phyloP scores from a whole-genome alignment of 2,888 invertebrate species.

The Amblyjoppa fuscipennis region DNA sequence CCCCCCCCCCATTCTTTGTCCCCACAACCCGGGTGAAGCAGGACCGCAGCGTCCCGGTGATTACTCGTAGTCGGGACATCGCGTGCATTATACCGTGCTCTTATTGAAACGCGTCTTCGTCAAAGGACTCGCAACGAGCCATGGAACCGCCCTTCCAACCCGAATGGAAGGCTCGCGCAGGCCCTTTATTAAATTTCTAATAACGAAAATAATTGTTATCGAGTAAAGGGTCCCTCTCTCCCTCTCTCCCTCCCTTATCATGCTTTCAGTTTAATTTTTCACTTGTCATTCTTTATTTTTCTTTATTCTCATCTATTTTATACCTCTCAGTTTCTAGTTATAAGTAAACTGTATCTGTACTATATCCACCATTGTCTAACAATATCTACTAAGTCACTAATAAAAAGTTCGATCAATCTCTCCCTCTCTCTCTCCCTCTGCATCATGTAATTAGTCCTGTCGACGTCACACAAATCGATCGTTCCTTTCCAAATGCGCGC shows the following conservation, averaged over 20 bases:
- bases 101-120: slow-evolving; percentile 60
- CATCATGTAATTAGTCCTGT: background rate
- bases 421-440: background rate
- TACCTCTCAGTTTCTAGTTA: no score
- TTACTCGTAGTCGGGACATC: slow-evolving; percentile 31
- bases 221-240: slow-evolving; percentile 69
- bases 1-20: slow-evolving; percentile 30
- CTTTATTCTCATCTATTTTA: no score
- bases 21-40: slow-evolving; percentile 1
- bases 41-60: background rate
- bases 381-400: no score
- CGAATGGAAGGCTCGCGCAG: slow-evolving; percentile 37
- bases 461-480: slow-evolving; percentile 26
- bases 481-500: slow-evolving; percentile 25
- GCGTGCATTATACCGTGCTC: slow-evolving; percentile 58
- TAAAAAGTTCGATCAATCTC: no score
- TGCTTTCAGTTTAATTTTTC: no score
- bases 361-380: no score
- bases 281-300: no score
- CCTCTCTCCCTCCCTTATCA: no score
- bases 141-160: slow-evolving; percentile 19
- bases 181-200: slow-evolving; percentile 83
- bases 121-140: slow-evolving; percentile 60
- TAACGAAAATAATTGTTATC: slow-evolving; percentile 83
- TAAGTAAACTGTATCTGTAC: no score